Evolutionary conservation across 2,888 invertebrate genomes (phyloP).

Genomic region (Criorhina ranunculi): DNA sequence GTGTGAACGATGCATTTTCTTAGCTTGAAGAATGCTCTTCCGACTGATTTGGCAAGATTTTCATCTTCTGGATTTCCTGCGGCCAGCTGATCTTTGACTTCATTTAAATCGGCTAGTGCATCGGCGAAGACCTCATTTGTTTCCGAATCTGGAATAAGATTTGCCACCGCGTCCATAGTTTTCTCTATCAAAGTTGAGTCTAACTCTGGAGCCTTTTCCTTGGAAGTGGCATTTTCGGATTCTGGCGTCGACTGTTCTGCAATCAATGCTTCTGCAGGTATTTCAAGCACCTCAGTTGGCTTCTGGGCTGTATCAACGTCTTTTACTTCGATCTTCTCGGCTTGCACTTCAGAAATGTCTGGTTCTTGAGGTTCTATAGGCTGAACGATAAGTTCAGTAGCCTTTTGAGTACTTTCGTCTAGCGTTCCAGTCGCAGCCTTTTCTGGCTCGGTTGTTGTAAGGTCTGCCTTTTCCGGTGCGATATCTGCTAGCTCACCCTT

Average conservation of each 20-base stretch:
- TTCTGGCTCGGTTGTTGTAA: background rate
- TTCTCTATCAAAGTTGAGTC: slow-evolving; percentile 15
- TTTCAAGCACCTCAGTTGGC: background rate
- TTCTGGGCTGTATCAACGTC: background rate
- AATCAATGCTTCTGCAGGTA: background rate
- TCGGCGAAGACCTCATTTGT: background rate
- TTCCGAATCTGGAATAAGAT: slow-evolving; percentile 12
- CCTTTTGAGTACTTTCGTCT: background rate
- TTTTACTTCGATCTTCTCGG: background rate
- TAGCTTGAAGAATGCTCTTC: slow-evolving; percentile 80
- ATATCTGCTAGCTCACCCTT: background rate
- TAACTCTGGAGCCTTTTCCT: background rate
- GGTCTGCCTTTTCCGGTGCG: background rate
- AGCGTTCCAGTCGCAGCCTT: background rate
- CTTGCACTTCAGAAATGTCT: background rate
- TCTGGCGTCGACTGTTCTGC: background rate
- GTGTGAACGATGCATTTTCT: slow-evolving; percentile 82
- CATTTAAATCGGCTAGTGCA: slow-evolving; percentile 39
- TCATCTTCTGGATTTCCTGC: slow-evolving; percentile 24
- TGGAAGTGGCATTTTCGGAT: background rate
- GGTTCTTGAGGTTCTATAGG: background rate
- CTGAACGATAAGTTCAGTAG: background rate
- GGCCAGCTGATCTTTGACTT: slow-evolving; percentile 42
- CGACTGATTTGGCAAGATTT: slow-evolving; percentile 62
- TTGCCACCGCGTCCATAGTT: slow-evolving; percentile 30